Evolutionary conservation across 1,140 invertebrate species (phyloP).

Genomic region (Elymnias hypermnestra): DNA sequence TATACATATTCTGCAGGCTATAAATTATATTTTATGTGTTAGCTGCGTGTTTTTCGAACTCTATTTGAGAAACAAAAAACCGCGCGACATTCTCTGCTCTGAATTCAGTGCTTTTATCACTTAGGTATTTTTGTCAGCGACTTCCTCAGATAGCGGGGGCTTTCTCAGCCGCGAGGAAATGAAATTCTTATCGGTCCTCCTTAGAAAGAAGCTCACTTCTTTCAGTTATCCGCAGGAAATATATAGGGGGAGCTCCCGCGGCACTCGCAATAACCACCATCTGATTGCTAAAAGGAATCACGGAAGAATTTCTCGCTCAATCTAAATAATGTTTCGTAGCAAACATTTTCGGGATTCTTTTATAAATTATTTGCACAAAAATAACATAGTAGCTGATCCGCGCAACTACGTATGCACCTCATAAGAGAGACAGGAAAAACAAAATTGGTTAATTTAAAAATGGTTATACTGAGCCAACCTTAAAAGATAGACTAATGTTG

Average conservation of each 20-base stretch:
- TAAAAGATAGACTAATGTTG: too few relatives aligned
- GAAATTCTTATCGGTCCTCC: slow-evolving; percentile 72
- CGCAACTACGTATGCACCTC: too few relatives aligned
- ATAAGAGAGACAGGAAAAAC: too few relatives aligned
- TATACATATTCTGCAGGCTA: too few relatives aligned
- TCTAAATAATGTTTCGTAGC: slow-evolving; percentile 26
- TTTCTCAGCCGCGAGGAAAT: slow-evolving; percentile 67
- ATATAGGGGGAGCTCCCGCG: slow-evolving; percentile 48
- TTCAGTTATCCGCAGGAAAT: slow-evolving; percentile 70
- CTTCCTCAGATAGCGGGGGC: slow-evolving; percentile 64
- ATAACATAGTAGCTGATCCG: too few relatives aligned
- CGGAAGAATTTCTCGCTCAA: slow-evolving; percentile 38
- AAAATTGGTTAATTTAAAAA: too few relatives aligned
- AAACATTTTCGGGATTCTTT: slow-evolving; percentile 14
- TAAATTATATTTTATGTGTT: background rate
- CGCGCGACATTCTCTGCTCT: slow-evolving; percentile 33
- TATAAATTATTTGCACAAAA: background rate
- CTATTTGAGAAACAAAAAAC: slow-evolving; percentile 7
- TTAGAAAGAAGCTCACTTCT: slow-evolving; percentile 61
- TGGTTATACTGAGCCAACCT: too few relatives aligned
- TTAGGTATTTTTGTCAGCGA: slow-evolving; percentile 68
- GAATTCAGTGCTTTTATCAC: slow-evolving; percentile 69
- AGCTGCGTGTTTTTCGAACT: background rate
- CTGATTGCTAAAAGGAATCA: slow-evolving; percentile 64
- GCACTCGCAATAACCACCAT: slow-evolving; percentile 56